These are phyloP conservation scores for Montipora efflorescens DNA, from an alignment of 64 coral and sea anemone genomes.

Conservation along the genomic window DNA sequence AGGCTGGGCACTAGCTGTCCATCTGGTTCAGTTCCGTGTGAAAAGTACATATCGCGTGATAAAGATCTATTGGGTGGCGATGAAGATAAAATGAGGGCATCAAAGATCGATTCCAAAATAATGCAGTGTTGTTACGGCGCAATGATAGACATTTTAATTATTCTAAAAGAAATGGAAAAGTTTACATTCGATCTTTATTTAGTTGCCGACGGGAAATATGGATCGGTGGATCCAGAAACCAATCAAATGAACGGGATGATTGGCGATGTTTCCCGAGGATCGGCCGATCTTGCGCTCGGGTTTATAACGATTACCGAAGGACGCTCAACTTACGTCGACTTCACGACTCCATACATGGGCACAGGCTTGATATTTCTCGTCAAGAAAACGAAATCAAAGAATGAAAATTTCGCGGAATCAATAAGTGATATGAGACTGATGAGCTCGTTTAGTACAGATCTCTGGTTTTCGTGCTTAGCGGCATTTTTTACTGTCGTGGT, in stretches of 20 bases:
- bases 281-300: slow-evolving; percentile 83
- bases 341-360: slow-evolving; percentile 75
- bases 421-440: slow-evolving; percentile 87
- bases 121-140: slow-evolving; percentile 79
- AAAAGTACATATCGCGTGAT: neutral
- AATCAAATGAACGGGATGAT: slow-evolving; percentile 85
- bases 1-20: slow-evolving; percentile 77
- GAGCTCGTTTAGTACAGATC: slow-evolving; percentile 77
- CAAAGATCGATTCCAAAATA: neutral
- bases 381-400: slow-evolving; percentile 46
- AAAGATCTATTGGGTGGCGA: neutral
- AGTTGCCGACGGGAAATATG: slow-evolving; percentile 87
- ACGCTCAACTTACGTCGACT: slow-evolving; percentile 66
- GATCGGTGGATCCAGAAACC: slow-evolving; percentile 64
- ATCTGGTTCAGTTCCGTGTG: slow-evolving; percentile 15
- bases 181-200: slow-evolving; percentile 88
- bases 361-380: slow-evolving; percentile 77
- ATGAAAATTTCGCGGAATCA: slow-evolving; percentile 69
- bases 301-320: slow-evolving; percentile 80
- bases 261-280: slow-evolving; percentile 75
- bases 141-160: slow-evolving; percentile 85
- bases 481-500: slow-evolving; percentile 64
- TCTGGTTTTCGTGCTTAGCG: slow-evolving; percentile 77
- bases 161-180: slow-evolving; percentile 63
- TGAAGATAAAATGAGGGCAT: neutral